Conservation (phyloP, 2,113 vertebrate genomes). For the Elachura formosa region DNA sequence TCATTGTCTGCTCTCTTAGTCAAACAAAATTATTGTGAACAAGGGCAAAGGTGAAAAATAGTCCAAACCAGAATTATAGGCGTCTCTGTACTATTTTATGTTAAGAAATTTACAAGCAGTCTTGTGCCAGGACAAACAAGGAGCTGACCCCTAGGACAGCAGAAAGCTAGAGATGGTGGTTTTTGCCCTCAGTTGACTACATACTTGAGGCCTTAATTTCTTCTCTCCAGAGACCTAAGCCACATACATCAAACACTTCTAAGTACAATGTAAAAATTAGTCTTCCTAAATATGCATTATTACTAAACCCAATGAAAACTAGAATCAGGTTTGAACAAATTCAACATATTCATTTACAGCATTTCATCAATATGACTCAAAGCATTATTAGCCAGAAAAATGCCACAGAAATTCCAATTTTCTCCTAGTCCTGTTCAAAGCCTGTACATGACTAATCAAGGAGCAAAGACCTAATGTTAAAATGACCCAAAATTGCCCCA, state of each 20-base stretch:
- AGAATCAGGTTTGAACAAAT: background rate
- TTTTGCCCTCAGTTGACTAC: background rate
- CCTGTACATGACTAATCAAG: background rate
- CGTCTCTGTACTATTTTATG: background rate
- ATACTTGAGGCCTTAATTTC: background rate
- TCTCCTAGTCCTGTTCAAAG: background rate
- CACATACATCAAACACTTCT: background rate
- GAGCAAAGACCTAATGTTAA: background rate
- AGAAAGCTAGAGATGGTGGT: background rate
- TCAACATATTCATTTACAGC: background rate
- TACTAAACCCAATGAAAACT: background rate
- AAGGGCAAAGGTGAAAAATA: constrained; percentile 29
- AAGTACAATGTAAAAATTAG: background rate
- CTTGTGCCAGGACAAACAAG: background rate
- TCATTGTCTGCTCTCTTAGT: constrained; percentile 36
- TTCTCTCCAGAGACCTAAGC: background rate
- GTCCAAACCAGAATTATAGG: constrained; percentile 40
- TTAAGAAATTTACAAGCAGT: constrained; percentile 50
- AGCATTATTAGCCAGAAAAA: background rate
- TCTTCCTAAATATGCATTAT: background rate
- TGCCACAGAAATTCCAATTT: fast-evolving
- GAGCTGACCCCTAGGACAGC: background rate
- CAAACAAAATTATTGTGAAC: constrained; percentile 57
- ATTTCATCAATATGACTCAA: background rate
- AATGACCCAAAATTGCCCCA: background rate